Conservation (phyloP, 1,140 invertebrate species). For the Anoplolepis gracilipes region DNA sequence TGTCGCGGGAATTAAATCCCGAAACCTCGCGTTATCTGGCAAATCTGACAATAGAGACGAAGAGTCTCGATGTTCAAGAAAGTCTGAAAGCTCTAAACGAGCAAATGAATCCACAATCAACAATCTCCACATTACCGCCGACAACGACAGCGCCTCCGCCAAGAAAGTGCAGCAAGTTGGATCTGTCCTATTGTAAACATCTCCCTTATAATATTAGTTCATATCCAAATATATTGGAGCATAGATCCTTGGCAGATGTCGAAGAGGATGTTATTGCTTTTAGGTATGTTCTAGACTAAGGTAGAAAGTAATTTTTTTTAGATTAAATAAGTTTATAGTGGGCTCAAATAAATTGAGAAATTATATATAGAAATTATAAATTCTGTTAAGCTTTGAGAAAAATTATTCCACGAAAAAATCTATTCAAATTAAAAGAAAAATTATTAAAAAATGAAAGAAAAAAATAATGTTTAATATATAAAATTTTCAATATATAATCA, state of each 20-base stretch:
- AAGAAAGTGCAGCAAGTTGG: conserved; percentile 89
- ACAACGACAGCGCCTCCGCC: conserved; percentile 86
- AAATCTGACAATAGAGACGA: conserved; percentile 89
- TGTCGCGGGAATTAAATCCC: conserved; percentile 86
- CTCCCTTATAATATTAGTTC: conserved; percentile 93
- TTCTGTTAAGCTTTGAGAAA: not conserved
- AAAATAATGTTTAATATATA: not conserved
- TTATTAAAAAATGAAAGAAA: not conserved
- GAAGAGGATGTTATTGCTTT: conserved; percentile 93
- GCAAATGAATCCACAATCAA: conserved; percentile 86
- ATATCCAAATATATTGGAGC: conserved; percentile 93
- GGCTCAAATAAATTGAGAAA: not conserved
- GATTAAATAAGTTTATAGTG: not conserved
- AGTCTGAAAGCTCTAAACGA: conserved; percentile 86
- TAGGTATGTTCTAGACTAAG: conserved; percentile 85
- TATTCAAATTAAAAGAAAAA: not conserved
- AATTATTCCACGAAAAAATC: not conserved
- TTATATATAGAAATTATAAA: not conserved
- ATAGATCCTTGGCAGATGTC: conserved; percentile 89
- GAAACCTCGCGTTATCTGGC: conserved; percentile 86
- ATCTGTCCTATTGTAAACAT: conserved; percentile 90
- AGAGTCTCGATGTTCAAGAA: conserved; percentile 89
- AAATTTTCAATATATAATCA: too few species aligned
- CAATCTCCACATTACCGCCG: conserved; percentile 85
- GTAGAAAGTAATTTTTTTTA: too few species aligned